phyloP scores from a whole-genome alignment of 1,140 invertebrate genomes.

The Drosophila quadrilineata region DNA sequence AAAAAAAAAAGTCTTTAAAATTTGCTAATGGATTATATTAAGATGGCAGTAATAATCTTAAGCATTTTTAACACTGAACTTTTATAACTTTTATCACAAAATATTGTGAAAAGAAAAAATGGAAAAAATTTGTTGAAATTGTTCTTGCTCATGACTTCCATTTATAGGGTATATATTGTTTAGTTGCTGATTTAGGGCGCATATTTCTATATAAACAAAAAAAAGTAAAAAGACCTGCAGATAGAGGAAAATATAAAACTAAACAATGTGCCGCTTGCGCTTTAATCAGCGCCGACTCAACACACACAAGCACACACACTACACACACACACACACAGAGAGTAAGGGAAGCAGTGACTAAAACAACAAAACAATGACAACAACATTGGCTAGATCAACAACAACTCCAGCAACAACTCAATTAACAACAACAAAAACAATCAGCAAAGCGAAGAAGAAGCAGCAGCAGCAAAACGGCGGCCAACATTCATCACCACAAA shows the following conservation, averaged over 20 bases:
- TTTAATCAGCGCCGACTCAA: slow-evolving; percentile 70
- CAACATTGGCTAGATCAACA: slow-evolving; percentile 38
- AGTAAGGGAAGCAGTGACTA: slow-evolving; percentile 22
- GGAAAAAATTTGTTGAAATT: too few relatives aligned
- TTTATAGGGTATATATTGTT: slow-evolving; percentile 16
- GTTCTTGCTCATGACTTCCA: background rate
- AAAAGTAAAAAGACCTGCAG: too few relatives aligned
- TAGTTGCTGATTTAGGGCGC: slow-evolving; percentile 3
- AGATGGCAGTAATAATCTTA: background rate
- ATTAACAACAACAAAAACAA: slow-evolving; percentile 55
- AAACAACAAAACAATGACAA: slow-evolving; percentile 18
- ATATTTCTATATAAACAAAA: slow-evolving; percentile 42
- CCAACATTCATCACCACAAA: slow-evolving; percentile 74
- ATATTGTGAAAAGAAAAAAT: too few relatives aligned
- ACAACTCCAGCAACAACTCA: slow-evolving; percentile 64
- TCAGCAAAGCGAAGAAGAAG: slow-evolving; percentile 27
- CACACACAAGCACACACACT: slow-evolving; percentile 10
- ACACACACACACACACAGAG: slow-evolving; percentile 11
- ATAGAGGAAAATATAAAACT: slow-evolving; percentile 44
- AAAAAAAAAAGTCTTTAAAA: too few relatives aligned
- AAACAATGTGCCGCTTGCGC: slow-evolving; percentile 62
- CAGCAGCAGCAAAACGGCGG: slow-evolving; percentile 56
- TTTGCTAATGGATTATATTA: too few relatives aligned
- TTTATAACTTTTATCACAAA: too few relatives aligned
- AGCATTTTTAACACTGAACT: too few relatives aligned